These are phyloP conservation scores for Drosophila greeni DNA, from an alignment of 2,888 invertebrate genomes.

Conservation along the genomic window DNA sequence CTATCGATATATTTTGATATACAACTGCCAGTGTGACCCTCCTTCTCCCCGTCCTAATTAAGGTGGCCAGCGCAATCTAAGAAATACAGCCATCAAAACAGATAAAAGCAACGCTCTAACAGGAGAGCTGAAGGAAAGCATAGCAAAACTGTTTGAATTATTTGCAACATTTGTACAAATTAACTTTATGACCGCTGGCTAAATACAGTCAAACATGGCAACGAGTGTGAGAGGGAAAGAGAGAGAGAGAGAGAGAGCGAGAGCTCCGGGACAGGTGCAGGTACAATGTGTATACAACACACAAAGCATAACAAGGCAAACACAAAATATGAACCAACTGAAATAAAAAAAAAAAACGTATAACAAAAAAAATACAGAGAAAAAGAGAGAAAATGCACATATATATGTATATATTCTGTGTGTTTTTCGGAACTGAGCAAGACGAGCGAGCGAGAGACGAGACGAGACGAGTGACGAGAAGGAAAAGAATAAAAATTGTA, in stretches of 20 bases:
- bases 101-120: conserved; percentile 18
- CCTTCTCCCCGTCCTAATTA: neutral
- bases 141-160: conserved; percentile 59
- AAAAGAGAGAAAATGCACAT: conserved; percentile 8
- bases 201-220: conserved; percentile 66
- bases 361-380: conserved; percentile 7
- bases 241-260: conserved; percentile 1
- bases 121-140: neutral
- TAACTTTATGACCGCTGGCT: conserved; percentile 74
- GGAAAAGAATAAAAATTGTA: conserved; percentile 57
- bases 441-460: neutral
- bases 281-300: conserved; percentile 71
- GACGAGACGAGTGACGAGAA: conserved; percentile 5
- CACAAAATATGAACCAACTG: conserved; percentile 54
- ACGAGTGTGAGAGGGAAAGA: neutral
- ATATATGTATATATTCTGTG: conserved; percentile 13
- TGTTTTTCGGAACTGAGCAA: conserved; percentile 23
- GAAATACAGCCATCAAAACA: conserved; percentile 33
- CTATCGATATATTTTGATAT: neutral
- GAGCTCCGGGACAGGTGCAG: conserved; percentile 13
- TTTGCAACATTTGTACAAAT: conserved; percentile 73
- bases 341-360: conserved; percentile 24
- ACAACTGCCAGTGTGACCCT: conserved; percentile 3
- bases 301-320: conserved; percentile 72
- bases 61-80: conserved; percentile 17